Percentiles rank a stretch among this genome's conserved stretches.
phyloP scores from a whole-genome alignment of 2,888 invertebrate genomes.

The Pristionchus arcanus region DNA sequence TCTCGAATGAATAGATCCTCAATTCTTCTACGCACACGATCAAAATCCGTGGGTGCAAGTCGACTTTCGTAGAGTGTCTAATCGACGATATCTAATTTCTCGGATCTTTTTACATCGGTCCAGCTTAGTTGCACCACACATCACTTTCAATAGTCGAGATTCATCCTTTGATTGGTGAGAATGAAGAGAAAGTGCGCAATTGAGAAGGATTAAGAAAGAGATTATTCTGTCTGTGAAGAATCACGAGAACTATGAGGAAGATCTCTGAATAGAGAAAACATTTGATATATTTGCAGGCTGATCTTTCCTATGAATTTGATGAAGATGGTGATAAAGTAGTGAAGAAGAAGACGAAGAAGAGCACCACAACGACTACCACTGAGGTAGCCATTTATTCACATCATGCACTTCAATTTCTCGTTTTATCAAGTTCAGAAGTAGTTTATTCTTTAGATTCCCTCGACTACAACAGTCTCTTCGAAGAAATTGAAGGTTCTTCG shows the following conservation, averaged over 20 bases:
- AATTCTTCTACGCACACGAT: too few species aligned
- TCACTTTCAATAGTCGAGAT: constrained; percentile 1
- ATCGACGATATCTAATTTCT: background rate
- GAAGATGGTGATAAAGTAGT: constrained; percentile 29
- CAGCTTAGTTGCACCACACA: background rate
- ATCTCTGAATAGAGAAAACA: too few species aligned
- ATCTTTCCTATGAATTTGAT: constrained; percentile 34
- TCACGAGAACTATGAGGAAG: background rate
- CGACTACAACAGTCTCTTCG: background rate
- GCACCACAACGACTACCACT: background rate
- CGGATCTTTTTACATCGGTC: background rate
- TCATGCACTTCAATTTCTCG: too few species aligned
- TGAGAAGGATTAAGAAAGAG: background rate
- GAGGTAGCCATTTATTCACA: background rate
- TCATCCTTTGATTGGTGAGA: constrained; percentile 1
- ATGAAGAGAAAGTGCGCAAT: constrained; percentile 22
- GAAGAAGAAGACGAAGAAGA: background rate
- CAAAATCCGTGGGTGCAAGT: background rate
- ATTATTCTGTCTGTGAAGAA: background rate
- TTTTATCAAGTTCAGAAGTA: too few species aligned
- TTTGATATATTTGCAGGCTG: background rate
- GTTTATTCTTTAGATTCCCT: background rate
- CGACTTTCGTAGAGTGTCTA: background rate
- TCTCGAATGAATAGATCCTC: too few species aligned
- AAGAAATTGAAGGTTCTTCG: constrained; percentile 41